Conservation (phyloP, 2,113 vertebrate genomes). For the Azemiops feae region DNA sequence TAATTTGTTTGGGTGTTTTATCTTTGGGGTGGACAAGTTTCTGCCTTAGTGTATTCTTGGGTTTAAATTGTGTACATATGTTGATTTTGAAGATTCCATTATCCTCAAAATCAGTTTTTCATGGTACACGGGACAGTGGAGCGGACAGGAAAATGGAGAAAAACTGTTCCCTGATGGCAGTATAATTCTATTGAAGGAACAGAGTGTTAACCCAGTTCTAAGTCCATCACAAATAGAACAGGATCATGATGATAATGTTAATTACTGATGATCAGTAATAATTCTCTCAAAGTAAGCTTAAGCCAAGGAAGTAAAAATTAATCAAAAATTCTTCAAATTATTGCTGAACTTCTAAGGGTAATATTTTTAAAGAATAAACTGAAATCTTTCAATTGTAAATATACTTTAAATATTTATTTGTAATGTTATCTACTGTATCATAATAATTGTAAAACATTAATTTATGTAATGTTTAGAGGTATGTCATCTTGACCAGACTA, state of each 20-base stretch:
- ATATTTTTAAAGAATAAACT: constrained; percentile 15
- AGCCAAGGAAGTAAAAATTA: background rate
- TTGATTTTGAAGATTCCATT: background rate
- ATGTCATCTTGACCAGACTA: background rate
- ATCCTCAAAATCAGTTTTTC: background rate
- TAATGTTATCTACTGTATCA: background rate
- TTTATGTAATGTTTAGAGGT: constrained; percentile 1
- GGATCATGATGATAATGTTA: background rate
- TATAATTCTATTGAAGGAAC: background rate
- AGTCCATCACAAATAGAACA: background rate
- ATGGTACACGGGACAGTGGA: background rate
- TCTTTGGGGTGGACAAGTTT: too few species aligned
- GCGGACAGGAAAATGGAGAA: background rate
- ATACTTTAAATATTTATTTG: background rate
- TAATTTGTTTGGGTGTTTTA: too few species aligned
- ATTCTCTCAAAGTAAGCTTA: background rate
- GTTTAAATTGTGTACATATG: too few species aligned
- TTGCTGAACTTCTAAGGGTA: background rate
- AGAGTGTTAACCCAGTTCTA: background rate
- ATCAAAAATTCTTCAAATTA: background rate
- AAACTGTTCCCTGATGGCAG: background rate
- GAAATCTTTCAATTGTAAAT: background rate
- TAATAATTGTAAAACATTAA: constrained; percentile 10
- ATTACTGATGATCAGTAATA: too few species aligned
- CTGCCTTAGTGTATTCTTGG: too few species aligned